Evolutionary conservation across 2,797 vertebrate species (phyloP).

Genomic region (Clamator glandarius): DNA sequence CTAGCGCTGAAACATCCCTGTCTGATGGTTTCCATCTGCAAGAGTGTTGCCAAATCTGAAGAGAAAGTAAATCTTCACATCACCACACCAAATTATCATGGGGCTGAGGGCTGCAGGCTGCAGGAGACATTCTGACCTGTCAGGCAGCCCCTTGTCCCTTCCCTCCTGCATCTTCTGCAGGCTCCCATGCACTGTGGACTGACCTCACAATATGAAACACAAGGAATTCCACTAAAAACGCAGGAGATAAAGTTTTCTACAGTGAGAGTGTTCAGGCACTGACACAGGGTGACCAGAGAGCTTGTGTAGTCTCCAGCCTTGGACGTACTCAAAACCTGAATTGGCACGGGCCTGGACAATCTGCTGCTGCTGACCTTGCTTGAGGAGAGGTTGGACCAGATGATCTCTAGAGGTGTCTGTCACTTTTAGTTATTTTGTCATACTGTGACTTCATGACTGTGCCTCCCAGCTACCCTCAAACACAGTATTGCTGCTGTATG

Average conservation of each 20-base stretch:
- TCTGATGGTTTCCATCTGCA: neutral
- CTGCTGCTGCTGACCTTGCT: neutral
- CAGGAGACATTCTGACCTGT: neutral
- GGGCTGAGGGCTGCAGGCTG: accelerated
- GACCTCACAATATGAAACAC: neutral
- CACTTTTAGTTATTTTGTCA: neutral
- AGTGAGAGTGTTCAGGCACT: neutral
- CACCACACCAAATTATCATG: neutral
- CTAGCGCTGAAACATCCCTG: neutral
- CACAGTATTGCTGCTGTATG: neutral
- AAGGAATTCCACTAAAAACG: neutral
- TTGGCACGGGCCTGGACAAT: neutral
- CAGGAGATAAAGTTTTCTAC: neutral
- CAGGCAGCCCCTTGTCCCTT: neutral
- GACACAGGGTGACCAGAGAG: neutral
- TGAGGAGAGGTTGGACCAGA: neutral
- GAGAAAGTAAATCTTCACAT: neutral
- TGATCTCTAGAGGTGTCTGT: neutral
- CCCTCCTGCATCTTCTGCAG: neutral
- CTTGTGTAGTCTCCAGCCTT: neutral
- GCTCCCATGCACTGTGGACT: neutral
- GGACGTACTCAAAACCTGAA: neutral
- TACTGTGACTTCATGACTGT: neutral
- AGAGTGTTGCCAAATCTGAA: neutral
- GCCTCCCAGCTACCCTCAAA: neutral